Conservation (phyloP, 92 coral and sea anemone species). For the Pocillopora meandrina region DNA sequence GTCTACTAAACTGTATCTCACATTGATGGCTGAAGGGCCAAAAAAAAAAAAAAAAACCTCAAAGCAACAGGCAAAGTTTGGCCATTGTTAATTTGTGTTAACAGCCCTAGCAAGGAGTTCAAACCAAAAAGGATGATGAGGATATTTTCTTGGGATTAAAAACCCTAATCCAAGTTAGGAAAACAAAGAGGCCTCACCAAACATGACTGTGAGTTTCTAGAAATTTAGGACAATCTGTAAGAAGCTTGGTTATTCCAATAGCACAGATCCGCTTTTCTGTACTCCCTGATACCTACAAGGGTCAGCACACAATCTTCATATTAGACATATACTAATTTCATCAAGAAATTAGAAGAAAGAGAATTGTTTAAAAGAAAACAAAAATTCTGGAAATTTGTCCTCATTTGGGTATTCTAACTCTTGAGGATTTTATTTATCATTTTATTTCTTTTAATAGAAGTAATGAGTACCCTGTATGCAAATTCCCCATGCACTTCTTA, state of each 20-base stretch:
- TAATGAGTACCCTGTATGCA: no score
- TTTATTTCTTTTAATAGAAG: no score
- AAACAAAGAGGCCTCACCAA: slow-evolving; percentile 55
- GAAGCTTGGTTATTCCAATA: slow-evolving; percentile 86
- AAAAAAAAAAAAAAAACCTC: no score
- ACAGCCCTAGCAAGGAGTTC: neutral
- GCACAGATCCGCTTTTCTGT: slow-evolving; percentile 94
- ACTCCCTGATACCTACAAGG: slow-evolving; percentile 84
- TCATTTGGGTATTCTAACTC: no score
- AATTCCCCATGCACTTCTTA: no score
- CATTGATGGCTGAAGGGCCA: no score
- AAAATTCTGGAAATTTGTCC: no score
- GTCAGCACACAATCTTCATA: neutral
- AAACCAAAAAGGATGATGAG: neutral
- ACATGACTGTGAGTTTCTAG: slow-evolving; percentile 67
- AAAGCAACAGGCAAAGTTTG: no score
- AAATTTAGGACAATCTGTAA: slow-evolving; percentile 86
- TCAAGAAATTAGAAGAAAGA: neutral
- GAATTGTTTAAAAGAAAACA: no score
- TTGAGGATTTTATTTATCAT: no score
- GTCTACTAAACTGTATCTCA: no score
- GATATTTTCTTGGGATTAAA: neutral
- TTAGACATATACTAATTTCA: neutral
- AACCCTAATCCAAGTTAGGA: neutral
- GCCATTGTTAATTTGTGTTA: neutral